Base-by-base conservation (phyloP, 2,888 invertebrate species). In the Drosophila quinaria region DNA sequence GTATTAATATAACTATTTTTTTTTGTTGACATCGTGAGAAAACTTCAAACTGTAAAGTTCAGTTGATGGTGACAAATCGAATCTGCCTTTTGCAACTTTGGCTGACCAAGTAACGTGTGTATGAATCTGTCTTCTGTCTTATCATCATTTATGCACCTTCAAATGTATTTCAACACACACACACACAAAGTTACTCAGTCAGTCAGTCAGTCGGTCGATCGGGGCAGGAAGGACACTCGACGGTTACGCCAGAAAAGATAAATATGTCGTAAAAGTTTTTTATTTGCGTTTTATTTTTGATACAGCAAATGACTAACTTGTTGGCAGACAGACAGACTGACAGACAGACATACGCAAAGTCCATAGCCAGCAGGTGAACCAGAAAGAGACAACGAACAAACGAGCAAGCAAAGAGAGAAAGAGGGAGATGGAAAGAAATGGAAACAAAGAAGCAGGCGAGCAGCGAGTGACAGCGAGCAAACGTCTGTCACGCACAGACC, bases 241-340 rank as follows among this genome's bases (percentile, higher is more conserved):
- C 74, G 61, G 81, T 52, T 67, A 70, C 74, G 75, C 67, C 79
- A 79, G 82, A 83, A 81, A 87, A 87, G 89, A 85, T 89, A 85
- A 85, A 85, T 87, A 85, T 87, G 86, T 89, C 85, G 90, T 85
- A 85, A 85, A 89, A 85, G 87, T 85, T 89, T 89, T 85, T 85
- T 89, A 87, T 89, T 87, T 87, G 86, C 86, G 86, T 81, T 89
- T 89, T 86, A 86, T 85, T 81, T 89, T 81, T 87, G 88, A 87
- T 81, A 81, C 85, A 78, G 86, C 71, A 87, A 87, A 85, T 89
- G 87, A 87, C 89, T 87, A 84, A 87, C 84, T 85, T 84, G 84
- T 89, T 87, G 84, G 73, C 81, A 65, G 78, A 74, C 84, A 86
- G 74, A 52, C n/a, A n/a, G n/a, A n/a, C n/a, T n/a, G n/a, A n/a